phyloP scores from a whole-genome alignment of 2,888 invertebrate genomes.

The Drosophila borealis region DNA sequence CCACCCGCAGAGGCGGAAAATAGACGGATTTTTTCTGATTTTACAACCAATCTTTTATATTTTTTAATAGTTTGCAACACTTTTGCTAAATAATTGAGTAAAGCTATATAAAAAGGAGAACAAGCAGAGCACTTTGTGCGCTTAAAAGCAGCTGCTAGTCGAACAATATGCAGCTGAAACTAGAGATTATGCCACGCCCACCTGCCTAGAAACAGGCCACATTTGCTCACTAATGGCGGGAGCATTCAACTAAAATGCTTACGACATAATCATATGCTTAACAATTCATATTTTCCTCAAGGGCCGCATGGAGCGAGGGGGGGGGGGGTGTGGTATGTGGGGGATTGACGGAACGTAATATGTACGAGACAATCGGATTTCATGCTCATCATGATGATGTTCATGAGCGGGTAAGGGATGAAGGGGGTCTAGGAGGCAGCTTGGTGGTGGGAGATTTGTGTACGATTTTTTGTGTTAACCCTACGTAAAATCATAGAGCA shows the following conservation, averaged over 20 bases:
- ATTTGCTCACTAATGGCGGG: constrained; percentile 34
- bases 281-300: constrained; percentile 31
- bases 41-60: too few species aligned
- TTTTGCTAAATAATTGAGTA: too few species aligned
- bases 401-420: background rate
- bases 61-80: background rate
- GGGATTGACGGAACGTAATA: constrained; percentile 2
- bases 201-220: background rate
- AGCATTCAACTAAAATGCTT: constrained; percentile 51
- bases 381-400: constrained; percentile 12
- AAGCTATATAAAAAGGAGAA: too few species aligned
- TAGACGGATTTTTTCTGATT: too few species aligned
- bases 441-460: constrained; percentile 18
- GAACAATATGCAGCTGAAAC: constrained; percentile 25
- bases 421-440: background rate
- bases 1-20: too few species aligned
- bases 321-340: background rate
- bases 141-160: constrained; percentile 9
- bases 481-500: constrained; percentile 25
- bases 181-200: constrained; percentile 16
- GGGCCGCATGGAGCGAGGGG: too few species aligned
- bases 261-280: constrained; percentile 45
- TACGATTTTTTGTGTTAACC: constrained; percentile 47
- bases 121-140: background rate
- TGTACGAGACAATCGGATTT: constrained; percentile 51